Evolutionary conservation across 2,797 vertebrate species (phyloP).

Genomic region (Phrynocephalus forsythii): DNA sequence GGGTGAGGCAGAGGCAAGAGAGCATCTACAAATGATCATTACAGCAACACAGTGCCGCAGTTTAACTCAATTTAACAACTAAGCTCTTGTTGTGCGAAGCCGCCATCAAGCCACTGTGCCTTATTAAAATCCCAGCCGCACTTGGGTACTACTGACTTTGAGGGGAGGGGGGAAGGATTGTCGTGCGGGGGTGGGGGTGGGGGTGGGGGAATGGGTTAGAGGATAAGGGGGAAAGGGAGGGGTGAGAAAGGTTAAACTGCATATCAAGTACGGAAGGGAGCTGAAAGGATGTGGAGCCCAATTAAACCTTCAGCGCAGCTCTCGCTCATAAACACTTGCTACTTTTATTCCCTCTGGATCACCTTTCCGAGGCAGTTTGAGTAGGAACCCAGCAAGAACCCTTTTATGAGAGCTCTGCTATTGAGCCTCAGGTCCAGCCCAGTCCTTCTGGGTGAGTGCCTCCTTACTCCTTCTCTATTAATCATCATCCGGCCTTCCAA

Average conservation of each 20-base stretch:
- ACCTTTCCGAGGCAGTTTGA: conserved; percentile 76
- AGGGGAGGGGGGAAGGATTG: background rate
- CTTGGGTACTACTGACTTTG: conserved; percentile 67
- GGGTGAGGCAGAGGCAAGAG: conserved; percentile 22
- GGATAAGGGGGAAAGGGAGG: conserved; percentile 42
- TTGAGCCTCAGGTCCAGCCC: conserved; percentile 78
- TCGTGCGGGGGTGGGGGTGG: background rate
- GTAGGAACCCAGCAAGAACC: conserved; percentile 79
- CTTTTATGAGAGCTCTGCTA: conserved; percentile 76
- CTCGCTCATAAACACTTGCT: conserved; percentile 78
- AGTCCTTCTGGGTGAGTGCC: conserved; percentile 81
- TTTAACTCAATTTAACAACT: conserved; percentile 73
- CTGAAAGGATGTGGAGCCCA: conserved; percentile 81
- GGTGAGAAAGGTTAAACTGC: conserved; percentile 85
- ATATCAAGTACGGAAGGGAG: conserved; percentile 82
- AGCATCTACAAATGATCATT: conserved; percentile 59
- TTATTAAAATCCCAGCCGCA: conserved; percentile 79
- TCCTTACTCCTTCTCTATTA: conserved; percentile 82
- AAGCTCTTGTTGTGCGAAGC: conserved; percentile 67
- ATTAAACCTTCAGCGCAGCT: conserved; percentile 83
- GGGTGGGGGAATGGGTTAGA: too few relatives aligned
- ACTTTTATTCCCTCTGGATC: conserved; percentile 79
- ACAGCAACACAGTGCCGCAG: conserved; percentile 37
- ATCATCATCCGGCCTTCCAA: conserved; percentile 81
- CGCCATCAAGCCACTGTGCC: conserved; percentile 60